Evolutionary conservation across 2,113 vertebrate genomes (phyloP).

Genomic region (Gopherus flavomarginatus): DNA sequence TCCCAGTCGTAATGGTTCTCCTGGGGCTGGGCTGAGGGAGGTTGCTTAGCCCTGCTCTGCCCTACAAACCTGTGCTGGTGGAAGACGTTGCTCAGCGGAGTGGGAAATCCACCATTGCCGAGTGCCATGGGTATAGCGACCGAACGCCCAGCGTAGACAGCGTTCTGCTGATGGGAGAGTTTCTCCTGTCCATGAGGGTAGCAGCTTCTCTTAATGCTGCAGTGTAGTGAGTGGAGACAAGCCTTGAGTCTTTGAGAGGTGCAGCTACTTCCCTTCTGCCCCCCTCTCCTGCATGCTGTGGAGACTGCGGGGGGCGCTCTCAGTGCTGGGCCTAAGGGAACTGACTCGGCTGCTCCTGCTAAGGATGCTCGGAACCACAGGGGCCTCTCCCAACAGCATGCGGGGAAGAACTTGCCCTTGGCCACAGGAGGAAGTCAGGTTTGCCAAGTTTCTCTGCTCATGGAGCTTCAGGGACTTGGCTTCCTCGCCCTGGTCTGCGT

Average conservation of each 20-base stretch:
- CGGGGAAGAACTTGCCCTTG: not conserved
- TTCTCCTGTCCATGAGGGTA: too few relatives aligned
- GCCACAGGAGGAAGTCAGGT: not conserved
- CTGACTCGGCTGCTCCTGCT: not conserved
- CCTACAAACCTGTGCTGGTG: too few relatives aligned
- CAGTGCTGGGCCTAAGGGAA: not conserved
- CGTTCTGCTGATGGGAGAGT: not conserved
- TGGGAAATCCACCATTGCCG: too few relatives aligned
- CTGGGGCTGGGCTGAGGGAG: not conserved
- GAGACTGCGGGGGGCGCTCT: not conserved
- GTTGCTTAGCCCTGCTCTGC: not conserved
- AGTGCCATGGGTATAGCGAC: too few relatives aligned
- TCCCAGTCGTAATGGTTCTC: too few relatives aligned
- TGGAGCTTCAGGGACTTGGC: not conserved
- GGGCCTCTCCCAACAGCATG: not conserved
- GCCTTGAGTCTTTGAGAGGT: not conserved
- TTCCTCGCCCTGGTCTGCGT: not conserved
- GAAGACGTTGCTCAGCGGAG: not conserved
- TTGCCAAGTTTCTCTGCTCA: not conserved
- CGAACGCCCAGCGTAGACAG: not conserved
- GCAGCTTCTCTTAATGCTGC: not conserved
- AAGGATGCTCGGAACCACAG: not conserved
- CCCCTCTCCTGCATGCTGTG: not conserved
- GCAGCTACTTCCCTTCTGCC: not conserved
- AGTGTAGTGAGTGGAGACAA: not conserved